phyloP scores from a whole-genome alignment of 2,888 invertebrate species.

The Chrysolina americana region DNA sequence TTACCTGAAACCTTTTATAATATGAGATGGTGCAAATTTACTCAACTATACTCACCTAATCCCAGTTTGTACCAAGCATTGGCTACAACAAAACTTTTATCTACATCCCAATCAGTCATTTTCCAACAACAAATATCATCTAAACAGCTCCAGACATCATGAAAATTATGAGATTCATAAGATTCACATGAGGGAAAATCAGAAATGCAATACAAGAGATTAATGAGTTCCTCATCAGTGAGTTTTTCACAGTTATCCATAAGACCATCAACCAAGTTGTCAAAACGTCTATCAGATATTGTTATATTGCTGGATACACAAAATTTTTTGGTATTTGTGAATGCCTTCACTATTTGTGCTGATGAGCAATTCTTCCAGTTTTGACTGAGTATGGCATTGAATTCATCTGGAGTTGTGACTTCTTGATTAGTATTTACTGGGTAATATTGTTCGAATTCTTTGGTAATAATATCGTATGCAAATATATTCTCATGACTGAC shows the following conservation, averaged over 20 bases:
- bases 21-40: constrained; percentile 27
- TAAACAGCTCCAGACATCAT: constrained; percentile 78
- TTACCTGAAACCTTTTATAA: constrained; percentile 65
- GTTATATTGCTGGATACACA: constrained; percentile 59
- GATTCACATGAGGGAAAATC: constrained; percentile 72
- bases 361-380: constrained; percentile 59
- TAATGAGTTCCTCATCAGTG: constrained; percentile 73
- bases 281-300: constrained; percentile 63
- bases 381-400: constrained; percentile 47
- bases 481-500: constrained; percentile 41
- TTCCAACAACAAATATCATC: constrained; percentile 76
- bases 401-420: constrained; percentile 32
- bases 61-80: constrained; percentile 78
- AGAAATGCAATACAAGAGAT: constrained; percentile 71
- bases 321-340: constrained; percentile 58
- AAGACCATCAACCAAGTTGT: constrained; percentile 66
- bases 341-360: constrained; percentile 61
- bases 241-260: constrained; percentile 72
- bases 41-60: constrained; percentile 56
- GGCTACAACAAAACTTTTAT: constrained; percentile 73
- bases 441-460: constrained; percentile 16
- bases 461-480: constrained; percentile 45
- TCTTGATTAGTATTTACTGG: constrained; percentile 5
- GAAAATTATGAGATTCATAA: constrained; percentile 73
- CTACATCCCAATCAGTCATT: constrained; percentile 71